Evolutionary conservation across 2,888 invertebrate species (phyloP).

Genomic region (Strigamia maritima): DNA sequence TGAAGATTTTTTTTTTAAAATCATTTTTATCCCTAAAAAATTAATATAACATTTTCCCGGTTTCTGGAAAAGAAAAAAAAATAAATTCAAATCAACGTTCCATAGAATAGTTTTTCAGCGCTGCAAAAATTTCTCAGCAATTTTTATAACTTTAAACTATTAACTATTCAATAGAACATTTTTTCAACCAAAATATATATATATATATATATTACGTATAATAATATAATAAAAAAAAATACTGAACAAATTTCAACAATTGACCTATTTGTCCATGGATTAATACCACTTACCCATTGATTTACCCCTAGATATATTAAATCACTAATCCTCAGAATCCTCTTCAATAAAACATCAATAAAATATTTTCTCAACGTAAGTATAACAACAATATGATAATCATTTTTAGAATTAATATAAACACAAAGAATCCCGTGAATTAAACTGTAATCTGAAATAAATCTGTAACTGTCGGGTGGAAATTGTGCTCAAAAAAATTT

Average conservation of each 20-base stretch:
- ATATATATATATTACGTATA: background rate
- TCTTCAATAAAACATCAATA: constrained; percentile 25
- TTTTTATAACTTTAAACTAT: background rate
- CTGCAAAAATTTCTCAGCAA: background rate
- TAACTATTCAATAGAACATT: background rate
- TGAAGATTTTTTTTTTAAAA: background rate
- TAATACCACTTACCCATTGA: constrained; percentile 22
- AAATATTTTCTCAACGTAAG: constrained; percentile 24
- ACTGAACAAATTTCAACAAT: background rate
- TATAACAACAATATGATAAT: constrained; percentile 30
- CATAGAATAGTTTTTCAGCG: background rate
- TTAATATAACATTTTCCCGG: background rate
- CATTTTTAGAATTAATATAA: constrained; percentile 31
- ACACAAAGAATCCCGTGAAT: constrained; percentile 5
- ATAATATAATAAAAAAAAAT: background rate
- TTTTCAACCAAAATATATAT: background rate
- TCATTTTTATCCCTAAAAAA: background rate
- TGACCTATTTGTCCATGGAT: background rate
- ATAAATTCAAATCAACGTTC: background rate
- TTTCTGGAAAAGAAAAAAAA: background rate
- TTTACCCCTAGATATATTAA: constrained; percentile 28
- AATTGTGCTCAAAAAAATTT: background rate
- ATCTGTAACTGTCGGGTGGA: background rate
- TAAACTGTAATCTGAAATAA: constrained; percentile 20
- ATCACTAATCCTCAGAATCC: constrained; percentile 28